Conservation (phyloP, 2,797 vertebrate species). For the Scyliorhinus canicula region DNA sequence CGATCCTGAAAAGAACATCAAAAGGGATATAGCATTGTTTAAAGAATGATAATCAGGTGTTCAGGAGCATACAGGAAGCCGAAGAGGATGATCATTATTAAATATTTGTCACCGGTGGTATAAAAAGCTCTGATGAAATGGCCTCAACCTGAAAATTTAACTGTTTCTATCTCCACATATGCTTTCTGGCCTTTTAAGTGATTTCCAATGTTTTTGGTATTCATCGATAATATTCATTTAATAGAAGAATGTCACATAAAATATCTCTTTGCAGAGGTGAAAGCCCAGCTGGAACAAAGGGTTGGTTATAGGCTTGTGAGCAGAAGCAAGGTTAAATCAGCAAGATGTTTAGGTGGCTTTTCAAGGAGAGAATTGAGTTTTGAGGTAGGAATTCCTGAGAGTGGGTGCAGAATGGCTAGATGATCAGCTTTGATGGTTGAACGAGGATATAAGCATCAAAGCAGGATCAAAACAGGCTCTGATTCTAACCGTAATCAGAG, state of each 20-base stretch:
- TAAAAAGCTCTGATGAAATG: background rate
- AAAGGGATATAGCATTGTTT: background rate
- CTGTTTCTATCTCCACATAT: background rate
- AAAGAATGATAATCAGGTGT: background rate
- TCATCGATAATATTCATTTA: background rate
- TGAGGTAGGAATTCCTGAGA: too few species aligned
- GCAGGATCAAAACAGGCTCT: background rate
- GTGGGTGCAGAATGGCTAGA: too few species aligned
- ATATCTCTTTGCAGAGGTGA: background rate
- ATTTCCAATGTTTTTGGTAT: background rate
- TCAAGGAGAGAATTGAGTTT: too few species aligned
- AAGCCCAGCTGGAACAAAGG: background rate
- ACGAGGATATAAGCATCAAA: background rate
- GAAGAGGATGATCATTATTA: background rate
- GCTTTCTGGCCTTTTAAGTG: too few species aligned
- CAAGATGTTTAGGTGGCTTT: too few species aligned
- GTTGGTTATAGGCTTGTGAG: too few species aligned
- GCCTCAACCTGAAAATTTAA: background rate
- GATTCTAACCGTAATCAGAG: too few species aligned
- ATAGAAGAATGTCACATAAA: background rate
- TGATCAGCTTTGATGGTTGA: background rate
- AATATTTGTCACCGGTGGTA: background rate
- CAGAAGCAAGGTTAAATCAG: too few species aligned
- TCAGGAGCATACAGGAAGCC: too few species aligned
- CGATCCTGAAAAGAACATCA: conserved; percentile 67